phyloP scores from a whole-genome alignment of 2,797 vertebrate species.

The Rachycentron canadum region DNA sequence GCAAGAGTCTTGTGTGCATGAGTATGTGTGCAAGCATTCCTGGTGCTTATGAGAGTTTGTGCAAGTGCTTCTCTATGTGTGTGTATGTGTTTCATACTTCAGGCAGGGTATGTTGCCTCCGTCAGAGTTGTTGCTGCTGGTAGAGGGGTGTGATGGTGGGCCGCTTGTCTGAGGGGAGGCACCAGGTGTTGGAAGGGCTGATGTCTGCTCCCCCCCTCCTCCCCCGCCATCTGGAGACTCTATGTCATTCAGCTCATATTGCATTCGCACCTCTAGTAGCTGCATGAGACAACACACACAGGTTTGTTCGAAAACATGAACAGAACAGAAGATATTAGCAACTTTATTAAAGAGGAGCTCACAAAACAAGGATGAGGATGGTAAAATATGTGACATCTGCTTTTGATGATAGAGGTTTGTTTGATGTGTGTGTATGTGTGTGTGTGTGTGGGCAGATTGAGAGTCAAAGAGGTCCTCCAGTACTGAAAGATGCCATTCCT shows the following conservation, averaged over 20 bases:
- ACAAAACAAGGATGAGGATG: constrained; percentile 26
- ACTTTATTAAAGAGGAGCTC: neutral
- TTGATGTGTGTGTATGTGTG: constrained; percentile 22
- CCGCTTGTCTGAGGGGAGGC: constrained; percentile 90
- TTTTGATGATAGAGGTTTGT: constrained; percentile 42
- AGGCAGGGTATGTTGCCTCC: constrained; percentile 97
- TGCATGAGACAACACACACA: constrained; percentile 67
- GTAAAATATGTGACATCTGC: constrained; percentile 31
- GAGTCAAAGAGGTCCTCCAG: constrained; percentile 71
- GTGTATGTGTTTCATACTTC: constrained; percentile 85
- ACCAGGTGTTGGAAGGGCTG: constrained; percentile 90
- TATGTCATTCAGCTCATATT: constrained; percentile 93
- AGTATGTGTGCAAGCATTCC: constrained; percentile 31
- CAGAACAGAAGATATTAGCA: neutral
- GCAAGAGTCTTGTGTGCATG: constrained; percentile 52
- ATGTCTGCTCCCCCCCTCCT: constrained; percentile 88
- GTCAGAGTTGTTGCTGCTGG: constrained; percentile 97
- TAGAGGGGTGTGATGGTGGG: constrained; percentile 94
- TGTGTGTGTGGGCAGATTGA: constrained; percentile 62
- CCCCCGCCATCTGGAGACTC: constrained; percentile 91
- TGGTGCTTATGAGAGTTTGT: constrained; percentile 38
- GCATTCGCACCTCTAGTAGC: constrained; percentile 95
- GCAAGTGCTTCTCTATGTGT: constrained; percentile 27
- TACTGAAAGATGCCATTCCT: constrained; percentile 66
- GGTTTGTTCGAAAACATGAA: constrained; percentile 1